Evolutionary conservation across 2,797 vertebrate genomes (phyloP).

Genomic region (Lagodon rhomboides): DNA sequence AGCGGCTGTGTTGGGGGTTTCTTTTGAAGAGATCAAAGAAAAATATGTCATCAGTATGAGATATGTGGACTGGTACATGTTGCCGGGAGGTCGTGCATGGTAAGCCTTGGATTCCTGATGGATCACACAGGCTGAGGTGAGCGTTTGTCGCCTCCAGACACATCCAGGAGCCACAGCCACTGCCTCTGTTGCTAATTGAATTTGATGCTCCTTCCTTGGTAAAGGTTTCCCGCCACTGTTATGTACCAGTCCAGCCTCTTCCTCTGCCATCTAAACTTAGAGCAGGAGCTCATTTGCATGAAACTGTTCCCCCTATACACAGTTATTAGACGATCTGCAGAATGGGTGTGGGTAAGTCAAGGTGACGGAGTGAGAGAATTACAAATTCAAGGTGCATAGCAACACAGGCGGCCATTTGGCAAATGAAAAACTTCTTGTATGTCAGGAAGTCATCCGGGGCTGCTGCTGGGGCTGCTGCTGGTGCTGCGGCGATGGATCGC

Average conservation of each 20-base stretch:
- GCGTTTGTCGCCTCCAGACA: slow-evolving; percentile 46
- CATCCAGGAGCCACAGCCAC: slow-evolving; percentile 30
- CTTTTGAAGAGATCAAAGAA: slow-evolving; percentile 68
- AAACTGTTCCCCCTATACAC: slow-evolving; percentile 25
- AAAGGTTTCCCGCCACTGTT: slow-evolving; percentile 47
- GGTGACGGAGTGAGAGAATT: slow-evolving; percentile 60
- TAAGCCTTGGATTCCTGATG: slow-evolving; percentile 41
- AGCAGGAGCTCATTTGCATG: slow-evolving; percentile 54
- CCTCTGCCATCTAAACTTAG: slow-evolving; percentile 36
- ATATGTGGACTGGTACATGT: slow-evolving; percentile 27
- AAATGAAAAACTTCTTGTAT: slow-evolving; percentile 64
- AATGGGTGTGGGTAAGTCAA: slow-evolving; percentile 51
- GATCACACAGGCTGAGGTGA: slow-evolving; percentile 46
- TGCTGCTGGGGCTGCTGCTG: slow-evolving; percentile 3
- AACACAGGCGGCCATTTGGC: slow-evolving; percentile 54
- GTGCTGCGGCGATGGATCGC: slow-evolving; percentile 24
- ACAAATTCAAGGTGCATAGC: slow-evolving; percentile 50
- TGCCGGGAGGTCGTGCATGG: slow-evolving; percentile 17
- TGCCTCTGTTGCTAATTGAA: slow-evolving; percentile 52
- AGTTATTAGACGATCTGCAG: slow-evolving; percentile 47
- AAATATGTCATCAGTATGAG: slow-evolving; percentile 50
- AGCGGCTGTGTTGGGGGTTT: background rate
- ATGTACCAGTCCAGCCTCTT: slow-evolving; percentile 36
- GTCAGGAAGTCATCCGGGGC: slow-evolving; percentile 59
- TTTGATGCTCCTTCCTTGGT: slow-evolving; percentile 48